Conservation (phyloP, 2,797 vertebrate species). For the Rhynchotus rufescens region DNA sequence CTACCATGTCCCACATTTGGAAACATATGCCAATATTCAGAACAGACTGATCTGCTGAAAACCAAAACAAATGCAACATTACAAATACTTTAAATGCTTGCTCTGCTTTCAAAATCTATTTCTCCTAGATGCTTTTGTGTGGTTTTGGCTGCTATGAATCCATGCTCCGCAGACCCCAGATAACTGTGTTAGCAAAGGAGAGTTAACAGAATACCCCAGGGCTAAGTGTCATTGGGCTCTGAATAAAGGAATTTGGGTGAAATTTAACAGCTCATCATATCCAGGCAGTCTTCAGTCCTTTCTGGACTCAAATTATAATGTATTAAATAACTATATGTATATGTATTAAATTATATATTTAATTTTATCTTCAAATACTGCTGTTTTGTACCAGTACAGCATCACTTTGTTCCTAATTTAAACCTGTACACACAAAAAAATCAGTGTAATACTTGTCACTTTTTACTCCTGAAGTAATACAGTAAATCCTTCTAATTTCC, state of each 20-base stretch:
- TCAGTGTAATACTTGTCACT: neutral
- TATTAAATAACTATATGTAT: too few relatives aligned
- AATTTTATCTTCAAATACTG: neutral
- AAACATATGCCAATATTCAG: neutral
- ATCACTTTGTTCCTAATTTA: neutral
- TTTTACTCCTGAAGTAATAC: neutral
- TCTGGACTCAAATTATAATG: neutral
- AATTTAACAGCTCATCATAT: neutral
- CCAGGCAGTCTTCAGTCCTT: neutral
- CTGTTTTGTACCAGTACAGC: neutral
- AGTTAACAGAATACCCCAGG: neutral
- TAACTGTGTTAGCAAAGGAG: neutral
- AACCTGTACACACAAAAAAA: neutral
- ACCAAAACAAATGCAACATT: neutral
- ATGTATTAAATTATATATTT: neutral
- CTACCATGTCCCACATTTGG: neutral
- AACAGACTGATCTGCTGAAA: neutral
- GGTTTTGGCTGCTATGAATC: neutral
- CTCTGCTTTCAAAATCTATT: neutral
- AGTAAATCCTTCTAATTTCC: conserved; percentile 12
- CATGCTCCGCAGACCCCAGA: neutral
- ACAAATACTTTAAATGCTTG: neutral
- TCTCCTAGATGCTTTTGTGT: neutral
- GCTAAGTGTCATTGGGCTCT: neutral
- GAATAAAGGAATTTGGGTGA: neutral